Percentiles rank a stretch among this genome's conserved stretches.
Evolutionary conservation across 1,140 invertebrate genomes (phyloP).

Genomic region (Leptinotarsa undecemlineata): DNA sequence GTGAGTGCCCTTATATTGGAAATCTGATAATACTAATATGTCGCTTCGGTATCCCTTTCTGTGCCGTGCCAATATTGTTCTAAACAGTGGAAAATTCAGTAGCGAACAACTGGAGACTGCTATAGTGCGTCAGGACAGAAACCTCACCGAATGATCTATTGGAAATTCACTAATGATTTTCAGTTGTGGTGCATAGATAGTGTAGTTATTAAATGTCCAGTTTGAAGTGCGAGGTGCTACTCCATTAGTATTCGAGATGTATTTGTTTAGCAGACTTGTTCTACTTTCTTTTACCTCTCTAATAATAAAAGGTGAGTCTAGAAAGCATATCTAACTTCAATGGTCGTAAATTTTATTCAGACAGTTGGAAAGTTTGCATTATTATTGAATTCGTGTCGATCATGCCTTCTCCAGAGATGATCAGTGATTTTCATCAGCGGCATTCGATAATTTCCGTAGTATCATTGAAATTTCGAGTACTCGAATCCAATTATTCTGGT

Average conservation of each 20-base stretch:
- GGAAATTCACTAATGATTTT: background rate
- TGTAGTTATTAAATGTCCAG: background rate
- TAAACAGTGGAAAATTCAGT: background rate
- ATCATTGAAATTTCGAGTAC: too few relatives aligned
- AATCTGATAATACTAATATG: background rate
- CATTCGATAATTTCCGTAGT: too few relatives aligned
- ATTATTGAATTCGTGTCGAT: too few relatives aligned
- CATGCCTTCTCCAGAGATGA: too few relatives aligned
- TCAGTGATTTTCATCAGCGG: too few relatives aligned
- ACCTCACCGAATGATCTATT: background rate
- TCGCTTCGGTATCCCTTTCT: background rate
- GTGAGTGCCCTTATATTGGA: background rate
- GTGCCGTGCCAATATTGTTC: background rate
- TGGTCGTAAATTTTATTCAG: background rate
- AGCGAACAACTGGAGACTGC: background rate
- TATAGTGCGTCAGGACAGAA: background rate
- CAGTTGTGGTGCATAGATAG: background rate
- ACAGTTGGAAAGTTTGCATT: too few relatives aligned
- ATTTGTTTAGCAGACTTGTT: slow-evolving; percentile 30
- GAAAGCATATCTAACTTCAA: slow-evolving; percentile 31
- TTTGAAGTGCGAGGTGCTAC: too few relatives aligned
- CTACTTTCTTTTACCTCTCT: slow-evolving; percentile 36
- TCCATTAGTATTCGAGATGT: slow-evolving; percentile 28
- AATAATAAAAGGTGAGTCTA: slow-evolving; percentile 33
- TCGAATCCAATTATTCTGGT: too few relatives aligned